phyloP scores from a whole-genome alignment of 2,113 vertebrate species.

The Cryptoleucopteryx plumbea region DNA sequence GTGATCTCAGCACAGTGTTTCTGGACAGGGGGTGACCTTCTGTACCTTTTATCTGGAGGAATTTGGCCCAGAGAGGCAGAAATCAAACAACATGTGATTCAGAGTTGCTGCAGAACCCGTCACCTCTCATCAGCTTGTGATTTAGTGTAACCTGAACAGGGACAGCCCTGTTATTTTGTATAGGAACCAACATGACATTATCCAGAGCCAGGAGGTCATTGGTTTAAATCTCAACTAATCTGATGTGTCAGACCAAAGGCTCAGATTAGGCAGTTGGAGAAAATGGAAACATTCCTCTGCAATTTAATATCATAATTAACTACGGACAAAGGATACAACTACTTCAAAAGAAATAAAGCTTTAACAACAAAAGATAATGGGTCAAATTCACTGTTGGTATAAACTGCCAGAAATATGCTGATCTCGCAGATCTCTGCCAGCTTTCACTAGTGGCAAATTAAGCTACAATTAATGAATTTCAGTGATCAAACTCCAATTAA shows the following conservation, averaged over 20 bases:
- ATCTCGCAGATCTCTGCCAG: conserved; percentile 17
- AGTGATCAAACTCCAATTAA: conserved; percentile 49
- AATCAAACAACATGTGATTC: conserved; percentile 55
- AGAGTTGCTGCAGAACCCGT: conserved; percentile 47
- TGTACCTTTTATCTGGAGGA: conserved; percentile 42
- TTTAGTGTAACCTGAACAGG: conserved; percentile 67
- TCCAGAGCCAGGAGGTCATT: conserved; percentile 64
- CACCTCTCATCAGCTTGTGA: conserved; percentile 57
- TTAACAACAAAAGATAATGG: conserved; percentile 56
- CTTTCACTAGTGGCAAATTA: conserved; percentile 56
- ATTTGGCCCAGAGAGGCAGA: conserved; percentile 50
- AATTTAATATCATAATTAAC: conserved; percentile 71
- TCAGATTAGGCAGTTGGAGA: conserved; percentile 61
- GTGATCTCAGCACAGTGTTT: conserved; percentile 30
- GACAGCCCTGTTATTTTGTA: conserved; percentile 40
- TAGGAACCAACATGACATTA: conserved; percentile 65
- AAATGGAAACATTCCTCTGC: conserved; percentile 63
- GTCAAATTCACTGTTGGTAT: conserved; percentile 26
- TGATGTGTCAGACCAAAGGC: conserved; percentile 68
- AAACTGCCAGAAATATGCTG: conserved; percentile 11
- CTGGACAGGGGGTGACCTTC: conserved; percentile 19
- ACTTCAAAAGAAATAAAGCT: conserved; percentile 44
- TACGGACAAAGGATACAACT: conserved; percentile 33
- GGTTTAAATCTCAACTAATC: conserved; percentile 70
- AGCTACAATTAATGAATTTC: conserved; percentile 60